Base-by-base conservation (phyloP, 1,140 invertebrate genomes). In the Pogonomyrmex barbatus region DNA sequence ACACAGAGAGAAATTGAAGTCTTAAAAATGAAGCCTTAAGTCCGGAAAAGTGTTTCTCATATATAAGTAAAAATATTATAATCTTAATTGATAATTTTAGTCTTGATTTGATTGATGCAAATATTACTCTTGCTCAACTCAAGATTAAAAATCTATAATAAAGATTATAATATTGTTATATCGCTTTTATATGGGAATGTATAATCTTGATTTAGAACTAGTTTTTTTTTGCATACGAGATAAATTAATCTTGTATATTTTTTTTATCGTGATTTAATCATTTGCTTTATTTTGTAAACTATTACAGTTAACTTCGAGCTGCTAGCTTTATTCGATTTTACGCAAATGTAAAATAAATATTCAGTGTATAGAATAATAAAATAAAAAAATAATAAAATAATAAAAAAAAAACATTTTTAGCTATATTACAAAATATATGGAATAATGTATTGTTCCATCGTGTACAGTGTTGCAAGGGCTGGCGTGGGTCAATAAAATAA, bases 201-300 rank as follows among this genome's bases (percentile, higher is more conserved):
- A 24, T 24, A 24, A 24, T 24, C 24, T 24, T 24, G 24, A 24
- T 24, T 24, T 24, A 24, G 24, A 24, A 24, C 24, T 24, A 24
- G 24, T 24, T 24, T 24, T 24, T 24, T 24, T 24, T 24, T 24
- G 24, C 24, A 24, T 36, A 10, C 5, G 9, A 8, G 42, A 58
- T 75, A 24, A 54, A 71, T 71, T 73, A 39, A 71, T 75, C 3
- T n/a, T 71, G 9, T 36, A 36, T 52, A 73, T 71, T 10, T 71
- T 4, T 52, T 4, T 52, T 42, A 24, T 24, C 24, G 36, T 58
- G 36, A 73, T 24, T 54, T 56, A 52, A 52, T 33, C 1, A 33
- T 42, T 50, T 56, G 4, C 33, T 42, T 56, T 75, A 10, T 56
- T 52, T 39, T 1, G n/a, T 0, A 39, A 3, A 24, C 0, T 70